Evolutionary conservation across 2,113 vertebrate genomes (phyloP), one percentile per base, ranked within the genome.

Genomic region (Numida meleagris): DNA sequence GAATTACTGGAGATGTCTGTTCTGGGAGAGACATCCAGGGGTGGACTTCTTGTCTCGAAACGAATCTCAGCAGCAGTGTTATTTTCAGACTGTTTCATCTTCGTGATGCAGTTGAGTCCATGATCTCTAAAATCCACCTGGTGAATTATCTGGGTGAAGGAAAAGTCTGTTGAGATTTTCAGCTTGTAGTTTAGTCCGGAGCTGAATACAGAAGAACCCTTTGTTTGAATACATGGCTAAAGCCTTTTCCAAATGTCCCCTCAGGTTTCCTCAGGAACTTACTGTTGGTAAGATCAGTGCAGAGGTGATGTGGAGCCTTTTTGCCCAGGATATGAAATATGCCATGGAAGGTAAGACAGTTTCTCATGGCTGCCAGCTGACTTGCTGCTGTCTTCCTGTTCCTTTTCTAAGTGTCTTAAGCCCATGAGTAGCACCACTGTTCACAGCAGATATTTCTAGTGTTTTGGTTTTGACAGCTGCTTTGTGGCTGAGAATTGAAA

Each of bases 321-420:
- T 99, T 97, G 98, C 99, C 79, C 99, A 99, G 95, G 99, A 99
- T 95, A 99, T 99, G 99, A 99, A 99, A 95, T 99, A 99, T 1
- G 99, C 99, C 33, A 98, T 99, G 98, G 99, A 99, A 97, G 99
- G 99, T 99, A 96, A 98, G 98, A 72, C 4, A 51, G 18, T 43
- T 67, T 33, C 46, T 71, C n/a, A 4, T 10, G 72, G 20, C 21
- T 68, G 34, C 66, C 29, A 55, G 10, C 29, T 82, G 68, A 55
- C 46, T 66, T 58, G 5, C 70, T 51, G 21, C 46, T 86, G 10
- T 58, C 53, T 9, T 88, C 25, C 36, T 81, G 3, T 78, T 89
- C 33, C 53, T 93, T 78, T 36, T 85, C 40, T 71, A 86, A 79
- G 58, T 61, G 25, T n/a, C 48, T 68, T 66, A 33, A 79, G 40